These are phyloP conservation scores for Penaeus monodon DNA, from an alignment of 2,888 invertebrate genomes.

Conservation along the genomic window DNA sequence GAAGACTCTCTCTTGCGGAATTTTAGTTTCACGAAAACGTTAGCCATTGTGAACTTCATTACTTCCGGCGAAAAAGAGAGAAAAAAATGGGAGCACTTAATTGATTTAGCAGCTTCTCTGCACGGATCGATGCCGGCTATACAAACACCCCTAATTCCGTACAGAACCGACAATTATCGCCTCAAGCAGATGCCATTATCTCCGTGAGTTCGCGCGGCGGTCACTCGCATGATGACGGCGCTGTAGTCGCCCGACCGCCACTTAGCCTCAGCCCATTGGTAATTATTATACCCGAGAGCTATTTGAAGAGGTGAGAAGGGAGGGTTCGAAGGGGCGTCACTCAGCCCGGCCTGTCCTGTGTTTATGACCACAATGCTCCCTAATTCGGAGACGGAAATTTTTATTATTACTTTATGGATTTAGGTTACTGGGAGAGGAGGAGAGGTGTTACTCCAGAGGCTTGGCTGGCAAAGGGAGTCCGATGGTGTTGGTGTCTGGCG, in stretches of 20 bases:
- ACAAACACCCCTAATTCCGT: too few species aligned
- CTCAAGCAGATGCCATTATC: too few species aligned
- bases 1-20: too few species aligned
- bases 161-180: too few species aligned
- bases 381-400: slow-evolving; percentile 32
- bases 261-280: slow-evolving; percentile 32
- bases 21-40: too few species aligned
- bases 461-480: neutral
- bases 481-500: slow-evolving; percentile 1
- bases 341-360: slow-evolving; percentile 32
- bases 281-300: slow-evolving; percentile 41
- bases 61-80: too few species aligned
- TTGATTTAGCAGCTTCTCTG: too few species aligned
- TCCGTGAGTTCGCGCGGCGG: neutral
- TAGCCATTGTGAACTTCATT: too few species aligned
- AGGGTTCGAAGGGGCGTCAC: slow-evolving; percentile 2
- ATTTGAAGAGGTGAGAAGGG: slow-evolving; percentile 52
- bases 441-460: neutral
- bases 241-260: slow-evolving; percentile 31
- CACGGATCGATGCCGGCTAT: too few species aligned
- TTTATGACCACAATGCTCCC: slow-evolving; percentile 36
- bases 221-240: neutral
- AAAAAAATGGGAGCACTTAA: too few species aligned
- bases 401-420: slow-evolving; percentile 45
- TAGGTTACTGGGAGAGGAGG: slow-evolving; percentile 10